A percentile compares a stretch with the other conserved stretches of the same genome.
phyloP scores from a whole-genome alignment of 2,113 vertebrate genomes.

The Peucedramus taeniatus region DNA sequence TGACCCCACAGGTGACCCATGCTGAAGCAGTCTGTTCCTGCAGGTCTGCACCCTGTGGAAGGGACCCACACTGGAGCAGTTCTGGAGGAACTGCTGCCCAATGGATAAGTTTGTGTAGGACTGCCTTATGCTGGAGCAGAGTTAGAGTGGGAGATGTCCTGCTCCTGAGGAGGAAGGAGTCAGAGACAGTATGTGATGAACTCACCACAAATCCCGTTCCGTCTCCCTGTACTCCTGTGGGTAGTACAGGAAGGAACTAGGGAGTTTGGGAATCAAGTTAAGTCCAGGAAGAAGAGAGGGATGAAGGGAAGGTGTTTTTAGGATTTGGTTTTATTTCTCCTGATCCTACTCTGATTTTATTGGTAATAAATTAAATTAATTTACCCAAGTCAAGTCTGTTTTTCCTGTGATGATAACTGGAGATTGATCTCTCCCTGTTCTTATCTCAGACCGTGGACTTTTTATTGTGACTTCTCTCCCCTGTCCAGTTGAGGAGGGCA shows the following conservation, averaged over 20 bases:
- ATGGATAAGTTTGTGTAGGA: neutral
- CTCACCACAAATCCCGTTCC: neutral
- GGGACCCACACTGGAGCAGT: neutral
- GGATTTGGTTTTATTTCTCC: neutral
- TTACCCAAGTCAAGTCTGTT: neutral
- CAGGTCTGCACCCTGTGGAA: neutral
- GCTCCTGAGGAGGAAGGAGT: neutral
- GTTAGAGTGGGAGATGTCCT: neutral
- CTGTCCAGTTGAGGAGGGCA: neutral
- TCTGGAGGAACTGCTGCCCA: neutral
- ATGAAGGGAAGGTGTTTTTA: neutral
- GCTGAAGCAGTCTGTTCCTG: neutral
- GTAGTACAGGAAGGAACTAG: neutral
- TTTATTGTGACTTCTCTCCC: neutral
- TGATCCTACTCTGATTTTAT: neutral
- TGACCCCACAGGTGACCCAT: neutral
- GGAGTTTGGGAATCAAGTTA: neutral
- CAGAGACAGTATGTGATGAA: rapidly evolving
- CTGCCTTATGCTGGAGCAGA: neutral
- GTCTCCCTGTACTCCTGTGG: too few relatives aligned
- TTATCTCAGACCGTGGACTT: neutral
- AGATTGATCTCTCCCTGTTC: neutral
- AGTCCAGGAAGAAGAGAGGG: rapidly evolving
- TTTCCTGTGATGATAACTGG: neutral
- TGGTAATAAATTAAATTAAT: neutral